phyloP scores from a whole-genome alignment of 2,797 vertebrate species.

The Melanotaenia trifasciata region DNA sequence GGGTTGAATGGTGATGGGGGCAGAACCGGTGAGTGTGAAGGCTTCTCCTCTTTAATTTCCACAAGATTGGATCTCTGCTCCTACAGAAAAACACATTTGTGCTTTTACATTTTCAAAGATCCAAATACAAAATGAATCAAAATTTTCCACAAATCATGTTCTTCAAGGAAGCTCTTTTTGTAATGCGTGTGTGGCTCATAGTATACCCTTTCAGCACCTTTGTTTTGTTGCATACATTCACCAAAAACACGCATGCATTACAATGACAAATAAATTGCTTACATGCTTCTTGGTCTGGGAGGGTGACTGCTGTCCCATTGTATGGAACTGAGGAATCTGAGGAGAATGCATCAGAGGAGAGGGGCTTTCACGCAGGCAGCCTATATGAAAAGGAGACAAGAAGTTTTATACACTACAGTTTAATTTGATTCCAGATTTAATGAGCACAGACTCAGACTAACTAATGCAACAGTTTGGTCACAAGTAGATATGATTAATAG shows the following conservation, averaged over 20 bases:
- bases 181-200: background rate
- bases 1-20: constrained; percentile 88
- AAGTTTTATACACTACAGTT: background rate
- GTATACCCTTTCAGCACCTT: background rate
- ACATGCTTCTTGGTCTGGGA: constrained; percentile 90
- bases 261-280: constrained; percentile 47
- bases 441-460: background rate
- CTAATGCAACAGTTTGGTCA: background rate
- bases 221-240: background rate
- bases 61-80: constrained; percentile 79
- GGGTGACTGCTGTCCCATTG: constrained; percentile 87
- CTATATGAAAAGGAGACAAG: constrained; percentile 67
- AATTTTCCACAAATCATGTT: too few species aligned
- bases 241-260: background rate
- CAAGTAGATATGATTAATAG: background rate
- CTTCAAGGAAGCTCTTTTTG: background rate
- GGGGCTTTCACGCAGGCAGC: constrained; percentile 85
- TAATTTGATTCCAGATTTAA: too few species aligned
- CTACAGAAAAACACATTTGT: constrained; percentile 30
- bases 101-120: background rate
- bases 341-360: constrained; percentile 91
- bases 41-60: constrained; percentile 88
- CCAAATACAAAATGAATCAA: background rate
- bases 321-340: constrained; percentile 89
- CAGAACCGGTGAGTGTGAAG: constrained; percentile 85